A percentile compares a stretch with the other conserved stretches of the same genome.
Conservation (phyloP, 2,888 invertebrate species). For the Frankliniella intonsa region DNA sequence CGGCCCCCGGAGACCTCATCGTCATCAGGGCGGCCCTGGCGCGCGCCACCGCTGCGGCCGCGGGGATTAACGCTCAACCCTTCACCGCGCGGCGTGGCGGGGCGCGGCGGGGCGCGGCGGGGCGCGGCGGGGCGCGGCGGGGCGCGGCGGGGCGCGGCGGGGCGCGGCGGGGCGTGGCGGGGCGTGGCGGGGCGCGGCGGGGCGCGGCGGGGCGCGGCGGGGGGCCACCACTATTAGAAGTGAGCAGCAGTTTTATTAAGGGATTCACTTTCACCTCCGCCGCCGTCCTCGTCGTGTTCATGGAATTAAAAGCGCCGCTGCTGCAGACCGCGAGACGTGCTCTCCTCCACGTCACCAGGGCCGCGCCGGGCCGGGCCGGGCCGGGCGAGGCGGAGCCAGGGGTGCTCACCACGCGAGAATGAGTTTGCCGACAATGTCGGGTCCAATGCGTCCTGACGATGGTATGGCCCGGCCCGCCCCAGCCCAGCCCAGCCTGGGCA, state of each 20-base stretch:
- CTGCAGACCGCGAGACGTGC: too few relatives aligned
- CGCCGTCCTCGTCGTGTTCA: background rate
- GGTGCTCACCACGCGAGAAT: too few relatives aligned
- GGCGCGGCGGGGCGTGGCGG: too few relatives aligned
- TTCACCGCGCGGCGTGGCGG: background rate
- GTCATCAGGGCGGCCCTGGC: background rate
- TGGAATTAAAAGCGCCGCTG: background rate
- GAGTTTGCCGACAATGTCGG: too few relatives aligned
- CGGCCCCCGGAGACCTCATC: constrained; percentile 8
- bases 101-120: background rate
- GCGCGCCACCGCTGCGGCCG: constrained; percentile 6
- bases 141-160: background rate
- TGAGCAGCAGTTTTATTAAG: constrained; percentile 1
- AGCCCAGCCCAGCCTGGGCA: too few relatives aligned
- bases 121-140: background rate
- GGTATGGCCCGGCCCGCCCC: too few relatives aligned
- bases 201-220: background rate
- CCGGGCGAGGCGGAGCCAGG: too few relatives aligned
- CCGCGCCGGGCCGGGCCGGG: too few relatives aligned
- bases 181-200: background rate
- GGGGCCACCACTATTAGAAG: background rate
- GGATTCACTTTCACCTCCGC: constrained; percentile 1
- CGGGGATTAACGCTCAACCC: constrained; percentile 12
- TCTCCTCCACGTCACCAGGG: too few relatives aligned
- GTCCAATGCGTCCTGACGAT: too few relatives aligned